Conservation (phyloP, 2,113 vertebrate genomes). For the Morone saxatilis region DNA sequence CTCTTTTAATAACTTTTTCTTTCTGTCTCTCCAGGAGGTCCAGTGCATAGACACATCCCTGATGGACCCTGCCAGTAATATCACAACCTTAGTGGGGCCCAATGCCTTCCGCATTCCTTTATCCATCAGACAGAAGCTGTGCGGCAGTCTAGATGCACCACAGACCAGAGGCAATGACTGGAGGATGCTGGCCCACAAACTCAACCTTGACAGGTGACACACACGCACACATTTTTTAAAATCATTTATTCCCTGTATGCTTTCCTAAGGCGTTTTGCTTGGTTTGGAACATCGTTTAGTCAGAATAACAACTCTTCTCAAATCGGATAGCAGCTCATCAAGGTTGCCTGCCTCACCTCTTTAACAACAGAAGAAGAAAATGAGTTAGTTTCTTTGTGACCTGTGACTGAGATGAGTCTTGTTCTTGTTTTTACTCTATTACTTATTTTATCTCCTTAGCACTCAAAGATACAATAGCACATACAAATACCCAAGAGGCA, state of each 20-base stretch:
- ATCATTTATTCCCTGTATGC: conserved; percentile 1
- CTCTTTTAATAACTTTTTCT: not conserved
- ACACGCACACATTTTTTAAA: not conserved
- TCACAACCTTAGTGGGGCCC: conserved; percentile 93
- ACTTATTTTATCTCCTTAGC: not conserved
- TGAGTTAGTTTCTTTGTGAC: not conserved
- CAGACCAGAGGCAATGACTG: conserved; percentile 97
- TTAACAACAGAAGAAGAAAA: not conserved
- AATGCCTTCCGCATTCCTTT: conserved; percentile 95
- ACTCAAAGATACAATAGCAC: not conserved
- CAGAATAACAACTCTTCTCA: not conserved
- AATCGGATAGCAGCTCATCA: conserved; percentile 1
- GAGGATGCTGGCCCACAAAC: conserved; percentile 97
- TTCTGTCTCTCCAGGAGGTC: conserved; percentile 86
- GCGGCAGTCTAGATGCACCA: conserved; percentile 96
- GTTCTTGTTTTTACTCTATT: not conserved
- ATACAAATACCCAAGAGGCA: not conserved
- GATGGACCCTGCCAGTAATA: conserved; percentile 90
- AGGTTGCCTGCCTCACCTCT: not conserved
- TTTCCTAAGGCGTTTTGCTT: not conserved
- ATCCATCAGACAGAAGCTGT: conserved; percentile 97
- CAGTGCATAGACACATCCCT: conserved; percentile 91
- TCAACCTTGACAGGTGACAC: conserved; percentile 93
- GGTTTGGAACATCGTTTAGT: conserved; percentile 6
- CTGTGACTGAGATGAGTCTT: not conserved